Conservation (phyloP, 1,140 invertebrate species). For the Coboldia fuscipes region DNA sequence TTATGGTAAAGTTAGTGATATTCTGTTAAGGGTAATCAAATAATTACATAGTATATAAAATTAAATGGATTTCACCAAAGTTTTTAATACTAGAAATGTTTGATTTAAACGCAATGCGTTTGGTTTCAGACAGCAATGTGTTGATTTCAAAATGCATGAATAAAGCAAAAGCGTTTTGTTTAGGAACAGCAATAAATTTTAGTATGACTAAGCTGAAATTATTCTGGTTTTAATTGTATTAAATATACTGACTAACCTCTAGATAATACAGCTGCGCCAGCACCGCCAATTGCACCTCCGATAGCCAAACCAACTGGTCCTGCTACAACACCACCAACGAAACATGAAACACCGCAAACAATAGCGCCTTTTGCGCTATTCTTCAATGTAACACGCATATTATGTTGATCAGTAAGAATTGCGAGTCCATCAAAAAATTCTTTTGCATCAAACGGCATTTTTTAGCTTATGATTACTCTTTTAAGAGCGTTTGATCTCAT, state of each 20-base stretch:
- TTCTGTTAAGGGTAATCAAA: neutral
- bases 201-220: too few species aligned
- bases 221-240: too few species aligned
- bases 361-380: conserved; percentile 16
- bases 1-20: too few species aligned
- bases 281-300: conserved; percentile 15
- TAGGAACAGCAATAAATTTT: conserved; percentile 1
- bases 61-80: too few species aligned
- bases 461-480: too few species aligned
- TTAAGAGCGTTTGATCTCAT: too few species aligned
- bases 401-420: conserved; percentile 11
- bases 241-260: conserved; percentile 13
- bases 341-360: conserved; percentile 15
- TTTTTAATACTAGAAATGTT: too few species aligned
- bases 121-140: too few species aligned
- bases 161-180: neutral
- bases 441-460: conserved; percentile 16
- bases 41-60: neutral
- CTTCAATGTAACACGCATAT: conserved; percentile 14
- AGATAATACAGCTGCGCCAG: conserved; percentile 16
- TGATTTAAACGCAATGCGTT: too few species aligned
- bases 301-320: conserved; percentile 9
- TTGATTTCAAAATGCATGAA: too few species aligned
- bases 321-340: conserved; percentile 7
- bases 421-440: conserved; percentile 16